phyloP scores from a whole-genome alignment of 2,888 invertebrate species.

The Automeris io region DNA sequence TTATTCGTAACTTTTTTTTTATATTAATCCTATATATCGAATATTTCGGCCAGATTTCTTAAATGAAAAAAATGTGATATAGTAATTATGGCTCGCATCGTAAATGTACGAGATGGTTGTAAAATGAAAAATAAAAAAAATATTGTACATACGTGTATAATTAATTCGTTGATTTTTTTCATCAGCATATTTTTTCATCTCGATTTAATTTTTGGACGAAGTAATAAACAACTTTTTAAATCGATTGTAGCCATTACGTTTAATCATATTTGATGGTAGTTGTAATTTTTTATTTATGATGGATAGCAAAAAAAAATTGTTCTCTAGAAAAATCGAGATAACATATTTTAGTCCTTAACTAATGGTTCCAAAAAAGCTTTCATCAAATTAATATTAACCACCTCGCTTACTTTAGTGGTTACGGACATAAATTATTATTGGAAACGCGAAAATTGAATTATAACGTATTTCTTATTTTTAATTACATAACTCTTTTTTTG shows the following conservation, averaged over 20 bases:
- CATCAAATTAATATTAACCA: slow-evolving; percentile 7
- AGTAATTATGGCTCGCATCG: slow-evolving; percentile 19
- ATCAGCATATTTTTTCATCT: not conserved
- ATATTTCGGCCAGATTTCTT: slow-evolving; percentile 41
- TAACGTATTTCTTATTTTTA: no score
- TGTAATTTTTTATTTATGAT: no score
- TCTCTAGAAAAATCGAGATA: not conserved
- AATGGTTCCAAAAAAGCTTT: slow-evolving; percentile 6
- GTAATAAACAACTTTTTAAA: no score
- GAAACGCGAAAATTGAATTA: not conserved
- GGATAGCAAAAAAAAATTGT: no score
- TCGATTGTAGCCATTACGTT: no score
- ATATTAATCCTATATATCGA: not conserved
- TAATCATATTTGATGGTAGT: no score
- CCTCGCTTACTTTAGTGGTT: slow-evolving; percentile 7
- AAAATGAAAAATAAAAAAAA: slow-evolving; percentile 23
- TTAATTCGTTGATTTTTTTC: slow-evolving; percentile 1
- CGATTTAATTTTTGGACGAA: not conserved
- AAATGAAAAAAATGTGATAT: slow-evolving; percentile 29
- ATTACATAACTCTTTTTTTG: no score
- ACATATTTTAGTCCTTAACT: not conserved
- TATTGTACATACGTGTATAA: slow-evolving; percentile 30
- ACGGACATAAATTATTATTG: slow-evolving; percentile 1
- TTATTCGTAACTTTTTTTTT: slow-evolving; percentile 2
- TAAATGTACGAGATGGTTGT: slow-evolving; percentile 20